These are phyloP conservation scores for Beroe forskalii DNA, from an alignment of 37 sponge, comb jelly and placozoan genomes.

Conservation along the genomic window DNA sequence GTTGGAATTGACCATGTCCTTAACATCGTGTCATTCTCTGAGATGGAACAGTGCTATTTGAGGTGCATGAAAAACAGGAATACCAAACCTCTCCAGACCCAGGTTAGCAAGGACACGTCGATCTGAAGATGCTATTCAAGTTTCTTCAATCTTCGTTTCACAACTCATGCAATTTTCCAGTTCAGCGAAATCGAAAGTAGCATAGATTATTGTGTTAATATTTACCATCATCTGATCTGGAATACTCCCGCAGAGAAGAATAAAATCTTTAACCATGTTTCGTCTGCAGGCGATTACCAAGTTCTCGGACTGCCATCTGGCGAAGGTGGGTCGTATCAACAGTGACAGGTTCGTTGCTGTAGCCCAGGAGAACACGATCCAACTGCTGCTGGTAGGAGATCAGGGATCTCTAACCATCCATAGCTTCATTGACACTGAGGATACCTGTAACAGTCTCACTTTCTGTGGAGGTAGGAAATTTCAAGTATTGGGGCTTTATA, in stretches of 20 bases:
- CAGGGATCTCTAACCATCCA: constrained; percentile 42
- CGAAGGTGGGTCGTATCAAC: neutral
- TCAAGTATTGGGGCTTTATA: too few species aligned
- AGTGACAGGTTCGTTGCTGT: constrained; percentile 29
- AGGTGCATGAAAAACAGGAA: constrained; percentile 21
- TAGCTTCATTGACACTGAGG: constrained; percentile 42
- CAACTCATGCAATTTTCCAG: too few species aligned
- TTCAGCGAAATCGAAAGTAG: too few species aligned
- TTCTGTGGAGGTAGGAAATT: constrained; percentile 39
- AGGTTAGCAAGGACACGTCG: too few species aligned
- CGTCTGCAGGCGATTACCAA: constrained; percentile 28
- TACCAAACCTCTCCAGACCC: neutral
- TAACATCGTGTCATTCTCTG: neutral
- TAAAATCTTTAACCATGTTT: too few species aligned
- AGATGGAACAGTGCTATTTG: constrained; percentile 53
- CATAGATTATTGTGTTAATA: too few species aligned
- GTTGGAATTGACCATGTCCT: constrained; percentile 17
- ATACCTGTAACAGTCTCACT: neutral
- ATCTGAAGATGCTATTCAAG: too few species aligned
- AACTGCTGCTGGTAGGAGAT: constrained; percentile 29
- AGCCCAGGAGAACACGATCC: constrained; percentile 34
- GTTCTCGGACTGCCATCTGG: constrained; percentile 53
- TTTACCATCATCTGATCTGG: too few species aligned
- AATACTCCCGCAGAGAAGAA: too few species aligned
- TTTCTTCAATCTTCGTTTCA: too few species aligned